Evolutionary conservation across 2,888 invertebrate species (phyloP).

Genomic region (Archips xylosteana): DNA sequence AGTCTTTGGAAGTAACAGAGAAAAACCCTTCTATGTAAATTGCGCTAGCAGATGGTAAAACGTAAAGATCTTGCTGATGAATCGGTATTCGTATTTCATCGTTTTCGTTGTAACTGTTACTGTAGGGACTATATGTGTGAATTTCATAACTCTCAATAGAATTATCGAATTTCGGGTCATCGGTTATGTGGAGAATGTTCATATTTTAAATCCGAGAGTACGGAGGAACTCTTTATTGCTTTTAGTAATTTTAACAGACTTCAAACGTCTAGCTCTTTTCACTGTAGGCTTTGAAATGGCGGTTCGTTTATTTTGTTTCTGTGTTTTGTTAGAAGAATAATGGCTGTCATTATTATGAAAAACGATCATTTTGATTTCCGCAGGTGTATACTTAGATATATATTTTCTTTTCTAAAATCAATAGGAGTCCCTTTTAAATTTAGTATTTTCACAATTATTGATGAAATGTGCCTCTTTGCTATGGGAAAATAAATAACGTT

Average conservation of each 20-base stretch:
- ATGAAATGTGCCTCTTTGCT: too few relatives aligned
- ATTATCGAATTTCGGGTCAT: constrained; percentile 36
- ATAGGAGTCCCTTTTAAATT: too few relatives aligned
- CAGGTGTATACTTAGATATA: too few relatives aligned
- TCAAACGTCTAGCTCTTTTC: not conserved
- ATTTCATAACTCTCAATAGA: constrained; percentile 46
- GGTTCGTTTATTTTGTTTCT: too few relatives aligned
- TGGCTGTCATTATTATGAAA: too few relatives aligned
- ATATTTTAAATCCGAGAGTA: constrained; percentile 44
- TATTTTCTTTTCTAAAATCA: too few relatives aligned
- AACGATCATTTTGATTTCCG: too few relatives aligned
- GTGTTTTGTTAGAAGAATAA: too few relatives aligned
- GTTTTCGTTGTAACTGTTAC: constrained; percentile 38
- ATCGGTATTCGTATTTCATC: constrained; percentile 47
- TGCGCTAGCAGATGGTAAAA: constrained; percentile 45
- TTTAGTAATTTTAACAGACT: not conserved
- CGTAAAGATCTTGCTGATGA: constrained; percentile 45
- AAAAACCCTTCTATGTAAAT: constrained; percentile 42
- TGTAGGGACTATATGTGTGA: constrained; percentile 43
- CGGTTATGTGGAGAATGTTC: constrained; percentile 37
- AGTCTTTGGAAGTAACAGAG: not conserved
- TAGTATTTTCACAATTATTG: too few relatives aligned
- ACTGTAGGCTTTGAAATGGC: too few relatives aligned
- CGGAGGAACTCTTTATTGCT: constrained; percentile 40
- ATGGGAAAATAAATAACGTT: too few relatives aligned